These are phyloP conservation scores for Cryptophagus acutangulus DNA, from an alignment of 2,888 invertebrate genomes.

Conservation along the genomic window DNA sequence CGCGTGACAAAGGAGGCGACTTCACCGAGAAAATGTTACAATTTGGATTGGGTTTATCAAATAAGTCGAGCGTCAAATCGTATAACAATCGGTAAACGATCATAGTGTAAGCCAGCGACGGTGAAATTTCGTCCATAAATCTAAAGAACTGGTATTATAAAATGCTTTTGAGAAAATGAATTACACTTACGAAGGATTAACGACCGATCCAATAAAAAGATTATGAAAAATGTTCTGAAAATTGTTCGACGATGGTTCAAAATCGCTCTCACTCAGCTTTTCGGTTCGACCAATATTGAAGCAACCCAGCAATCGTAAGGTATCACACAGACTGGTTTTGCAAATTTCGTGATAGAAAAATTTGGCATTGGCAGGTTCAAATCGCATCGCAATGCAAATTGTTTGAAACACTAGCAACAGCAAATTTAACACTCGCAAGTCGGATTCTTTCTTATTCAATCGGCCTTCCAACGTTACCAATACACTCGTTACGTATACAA, in stretches of 20 bases:
- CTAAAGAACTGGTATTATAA: conserved; percentile 44
- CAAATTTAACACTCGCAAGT: conserved; percentile 66
- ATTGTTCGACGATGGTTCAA: conserved; percentile 28
- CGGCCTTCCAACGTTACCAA: conserved; percentile 87
- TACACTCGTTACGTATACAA: conserved; percentile 95
- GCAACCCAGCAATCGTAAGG: conserved; percentile 86
- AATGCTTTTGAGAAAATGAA: conserved; percentile 8
- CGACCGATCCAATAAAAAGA: conserved; percentile 71
- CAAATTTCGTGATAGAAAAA: conserved; percentile 98
- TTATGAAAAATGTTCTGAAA: conserved; percentile 58
- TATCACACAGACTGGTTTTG: conserved; percentile 88
- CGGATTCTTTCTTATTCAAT: conserved; percentile 52
- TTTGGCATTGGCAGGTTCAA: conserved; percentile 98
- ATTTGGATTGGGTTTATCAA: conserved; percentile 78
- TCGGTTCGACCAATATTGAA: conserved; percentile 53
- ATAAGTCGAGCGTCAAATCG: conserved; percentile 92
- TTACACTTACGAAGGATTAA: conserved; percentile 60
- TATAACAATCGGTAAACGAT: conserved; percentile 84
- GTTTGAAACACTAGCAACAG: conserved; percentile 90
- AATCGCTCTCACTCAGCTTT: conserved; percentile 37
- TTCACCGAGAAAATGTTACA: conserved; percentile 60
- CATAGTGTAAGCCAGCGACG: conserved; percentile 75
- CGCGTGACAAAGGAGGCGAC: conserved; percentile 59
- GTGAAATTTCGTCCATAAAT: conserved; percentile 69
- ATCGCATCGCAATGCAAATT: conserved; percentile 95